These are phyloP conservation scores for Engraulis encrasicolus DNA, from an alignment of 2,113 vertebrate species.

Conservation along the genomic window DNA sequence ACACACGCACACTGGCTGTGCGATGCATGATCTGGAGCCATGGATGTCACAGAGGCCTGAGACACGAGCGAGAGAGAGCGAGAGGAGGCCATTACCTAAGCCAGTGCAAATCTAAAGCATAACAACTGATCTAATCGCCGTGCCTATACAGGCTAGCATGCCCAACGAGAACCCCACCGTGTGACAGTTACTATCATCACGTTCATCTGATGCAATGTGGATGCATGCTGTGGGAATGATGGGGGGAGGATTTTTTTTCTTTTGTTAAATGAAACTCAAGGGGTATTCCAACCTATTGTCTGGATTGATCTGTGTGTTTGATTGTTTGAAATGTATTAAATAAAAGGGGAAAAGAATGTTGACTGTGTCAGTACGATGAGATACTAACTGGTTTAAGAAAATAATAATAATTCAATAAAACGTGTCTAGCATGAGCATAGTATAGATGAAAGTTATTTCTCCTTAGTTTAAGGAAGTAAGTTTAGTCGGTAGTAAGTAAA, in stretches of 20 bases:
- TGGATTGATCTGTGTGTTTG: neutral
- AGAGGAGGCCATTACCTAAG: constrained; percentile 4
- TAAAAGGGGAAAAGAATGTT: neutral
- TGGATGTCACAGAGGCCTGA: neutral
- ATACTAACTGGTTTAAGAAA: neutral
- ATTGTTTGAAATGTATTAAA: neutral
- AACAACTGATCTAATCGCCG: constrained; percentile 13
- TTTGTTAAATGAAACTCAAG: neutral
- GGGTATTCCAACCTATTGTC: neutral
- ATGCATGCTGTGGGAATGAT: neutral
- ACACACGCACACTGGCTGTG: too few relatives aligned
- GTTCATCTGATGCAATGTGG: neutral
- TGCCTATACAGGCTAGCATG: neutral
- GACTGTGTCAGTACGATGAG: neutral
- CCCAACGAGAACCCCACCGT: neutral
- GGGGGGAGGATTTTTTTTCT: too few relatives aligned
- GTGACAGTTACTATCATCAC: constrained; percentile 3
- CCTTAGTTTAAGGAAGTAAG: too few relatives aligned
- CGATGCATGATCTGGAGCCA: neutral
- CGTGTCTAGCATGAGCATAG: too few relatives aligned
- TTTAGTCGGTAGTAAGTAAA: too few relatives aligned
- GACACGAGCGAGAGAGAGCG: too few relatives aligned
- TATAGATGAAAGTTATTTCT: too few relatives aligned
- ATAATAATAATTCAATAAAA: too few relatives aligned
- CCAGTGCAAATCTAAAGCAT: neutral